These are phyloP conservation scores for Pseudococcus longispinus DNA, from an alignment of 2,888 invertebrate species.

Conservation along the genomic window DNA sequence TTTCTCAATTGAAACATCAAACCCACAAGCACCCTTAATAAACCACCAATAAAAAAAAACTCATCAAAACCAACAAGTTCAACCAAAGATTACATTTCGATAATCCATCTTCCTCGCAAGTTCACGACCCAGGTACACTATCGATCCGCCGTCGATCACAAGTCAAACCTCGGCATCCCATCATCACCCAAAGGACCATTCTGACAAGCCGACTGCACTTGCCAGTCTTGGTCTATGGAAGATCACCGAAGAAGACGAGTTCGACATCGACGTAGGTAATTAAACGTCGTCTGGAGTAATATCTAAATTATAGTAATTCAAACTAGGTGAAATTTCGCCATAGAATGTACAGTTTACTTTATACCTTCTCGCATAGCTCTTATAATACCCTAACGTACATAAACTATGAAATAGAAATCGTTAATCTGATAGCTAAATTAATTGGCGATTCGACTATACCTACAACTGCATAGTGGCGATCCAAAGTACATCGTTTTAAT, in stretches of 20 bases:
- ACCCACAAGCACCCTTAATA: background rate
- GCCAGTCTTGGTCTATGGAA: background rate
- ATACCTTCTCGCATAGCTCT: background rate
- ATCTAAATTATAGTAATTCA: constrained; percentile 13
- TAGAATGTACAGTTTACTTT: background rate
- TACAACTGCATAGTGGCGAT: background rate
- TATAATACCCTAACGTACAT: too few relatives aligned
- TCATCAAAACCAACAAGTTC: background rate
- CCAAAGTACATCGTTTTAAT: background rate
- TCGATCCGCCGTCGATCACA: background rate
- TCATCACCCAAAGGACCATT: background rate
- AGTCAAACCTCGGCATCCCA: background rate
- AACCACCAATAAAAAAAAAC: background rate
- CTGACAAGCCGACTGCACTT: background rate
- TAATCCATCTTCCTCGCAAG: background rate
- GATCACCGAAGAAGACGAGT: background rate
- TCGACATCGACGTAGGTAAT: background rate
- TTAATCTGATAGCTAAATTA: background rate
- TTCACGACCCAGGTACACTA: background rate
- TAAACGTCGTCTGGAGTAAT: background rate
- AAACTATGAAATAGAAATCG: constrained; percentile 17
- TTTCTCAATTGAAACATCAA: background rate
- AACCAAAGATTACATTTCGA: background rate
- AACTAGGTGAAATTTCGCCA: constrained; percentile 13
- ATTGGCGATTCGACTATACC: background rate